phyloP scores from a whole-genome alignment of 2,113 vertebrate species.

The Athene noctua region DNA sequence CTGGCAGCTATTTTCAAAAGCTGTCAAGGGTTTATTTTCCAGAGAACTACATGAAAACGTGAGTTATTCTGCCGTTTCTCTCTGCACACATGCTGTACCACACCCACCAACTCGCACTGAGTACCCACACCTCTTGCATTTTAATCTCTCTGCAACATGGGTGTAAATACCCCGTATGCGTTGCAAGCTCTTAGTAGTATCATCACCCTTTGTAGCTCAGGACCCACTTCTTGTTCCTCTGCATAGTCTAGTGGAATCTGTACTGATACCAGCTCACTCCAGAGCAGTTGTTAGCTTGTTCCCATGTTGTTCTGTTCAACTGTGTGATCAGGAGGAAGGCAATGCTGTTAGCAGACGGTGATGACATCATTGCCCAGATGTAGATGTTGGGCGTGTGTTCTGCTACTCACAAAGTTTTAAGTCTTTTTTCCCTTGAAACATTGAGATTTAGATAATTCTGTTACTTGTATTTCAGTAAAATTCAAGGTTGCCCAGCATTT shows the following conservation, averaged over 20 bases:
- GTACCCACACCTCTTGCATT: background rate
- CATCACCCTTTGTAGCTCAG: background rate
- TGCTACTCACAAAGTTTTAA: background rate
- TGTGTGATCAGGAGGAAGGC: background rate
- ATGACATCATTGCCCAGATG: fast-evolving
- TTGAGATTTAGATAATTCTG: background rate
- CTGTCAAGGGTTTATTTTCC: background rate
- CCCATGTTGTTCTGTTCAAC: background rate
- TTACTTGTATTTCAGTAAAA: background rate
- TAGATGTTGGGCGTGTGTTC: background rate
- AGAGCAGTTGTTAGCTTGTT: background rate
- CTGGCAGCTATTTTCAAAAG: background rate
- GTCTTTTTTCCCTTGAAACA: background rate
- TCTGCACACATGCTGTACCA: background rate
- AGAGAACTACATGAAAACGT: background rate
- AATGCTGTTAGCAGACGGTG: no score
- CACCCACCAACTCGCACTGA: background rate
- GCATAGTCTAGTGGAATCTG: background rate
- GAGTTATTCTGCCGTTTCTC: background rate
- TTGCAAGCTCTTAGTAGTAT: background rate
- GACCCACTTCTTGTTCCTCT: background rate
- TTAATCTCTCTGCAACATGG: background rate
- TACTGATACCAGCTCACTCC: background rate
- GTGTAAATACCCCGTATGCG: background rate
- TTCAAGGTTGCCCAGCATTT: background rate